Conservation (phyloP, 2,797 vertebrate species). For the Lepilemur ruficaudatus region DNA sequence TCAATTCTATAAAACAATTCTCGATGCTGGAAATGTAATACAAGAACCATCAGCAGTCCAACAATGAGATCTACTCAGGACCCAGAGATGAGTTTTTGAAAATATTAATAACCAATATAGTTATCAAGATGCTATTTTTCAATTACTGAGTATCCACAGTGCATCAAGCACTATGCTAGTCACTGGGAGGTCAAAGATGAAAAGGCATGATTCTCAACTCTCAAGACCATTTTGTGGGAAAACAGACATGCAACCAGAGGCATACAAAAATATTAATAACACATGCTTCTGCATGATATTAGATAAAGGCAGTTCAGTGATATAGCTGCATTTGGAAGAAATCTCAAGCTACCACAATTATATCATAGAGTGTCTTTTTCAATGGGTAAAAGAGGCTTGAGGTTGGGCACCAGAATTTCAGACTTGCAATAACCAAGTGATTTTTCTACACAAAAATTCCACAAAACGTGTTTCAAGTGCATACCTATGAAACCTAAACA, state of each 20-base stretch:
- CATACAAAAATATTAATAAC: neutral
- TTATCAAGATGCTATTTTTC: conserved; percentile 6
- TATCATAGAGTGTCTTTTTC: neutral
- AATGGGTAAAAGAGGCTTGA: neutral
- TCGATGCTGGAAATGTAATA: neutral
- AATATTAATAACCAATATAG: neutral
- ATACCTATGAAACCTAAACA: neutral
- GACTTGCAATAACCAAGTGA: neutral
- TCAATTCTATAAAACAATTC: conserved; percentile 39
- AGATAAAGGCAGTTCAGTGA: neutral
- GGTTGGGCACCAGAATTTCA: neutral
- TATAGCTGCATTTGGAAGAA: neutral
- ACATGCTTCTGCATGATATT: neutral
- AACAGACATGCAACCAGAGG: neutral
- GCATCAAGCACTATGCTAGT: neutral
- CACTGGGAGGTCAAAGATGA: neutral
- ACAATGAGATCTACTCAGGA: neutral
- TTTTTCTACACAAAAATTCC: conserved; percentile 31
- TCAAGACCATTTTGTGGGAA: neutral
- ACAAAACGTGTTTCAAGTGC: neutral
- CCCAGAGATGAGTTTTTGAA: neutral
- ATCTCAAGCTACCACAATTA: neutral
- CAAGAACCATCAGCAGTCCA: neutral
- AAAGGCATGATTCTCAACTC: neutral
- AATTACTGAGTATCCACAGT: neutral